A percentile compares a stretch with the other conserved stretches of the same genome.
Evolutionary conservation across 1,140 invertebrate genomes (phyloP).

Genomic region (Bilobella aurantiaca): DNA sequence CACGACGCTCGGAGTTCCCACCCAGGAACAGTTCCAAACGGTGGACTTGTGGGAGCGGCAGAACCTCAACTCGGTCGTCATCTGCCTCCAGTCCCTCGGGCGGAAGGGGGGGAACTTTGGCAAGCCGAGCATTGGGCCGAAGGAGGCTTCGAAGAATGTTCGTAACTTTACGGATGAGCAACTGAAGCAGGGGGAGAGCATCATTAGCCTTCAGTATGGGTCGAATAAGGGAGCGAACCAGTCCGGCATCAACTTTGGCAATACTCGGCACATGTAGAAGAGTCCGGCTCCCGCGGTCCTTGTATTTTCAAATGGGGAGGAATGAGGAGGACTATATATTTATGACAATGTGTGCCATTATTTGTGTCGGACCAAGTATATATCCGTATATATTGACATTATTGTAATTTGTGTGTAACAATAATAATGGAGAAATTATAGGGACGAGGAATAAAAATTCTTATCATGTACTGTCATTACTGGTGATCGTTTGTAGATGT

Average conservation of each 20-base stretch:
- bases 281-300: too few species aligned
- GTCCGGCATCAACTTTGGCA: conserved; percentile 87
- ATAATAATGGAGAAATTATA: too few species aligned
- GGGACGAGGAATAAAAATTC: too few species aligned
- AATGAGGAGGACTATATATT: too few species aligned
- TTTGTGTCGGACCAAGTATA: too few species aligned
- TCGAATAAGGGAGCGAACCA: conserved; percentile 62
- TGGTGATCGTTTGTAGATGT: too few species aligned
- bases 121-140: conserved; percentile 82
- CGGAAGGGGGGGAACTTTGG: conserved; percentile 82
- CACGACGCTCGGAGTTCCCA: conserved; percentile 76
- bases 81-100: conserved; percentile 84
- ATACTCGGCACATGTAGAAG: conserved; percentile 86
- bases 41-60: conserved; percentile 89
- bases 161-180: conserved; percentile 80
- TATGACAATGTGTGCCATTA: too few species aligned
- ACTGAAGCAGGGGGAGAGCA: conserved; percentile 71
- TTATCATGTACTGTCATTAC: too few species aligned
- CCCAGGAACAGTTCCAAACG: conserved; percentile 91
- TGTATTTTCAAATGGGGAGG: too few species aligned
- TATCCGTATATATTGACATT: too few species aligned
- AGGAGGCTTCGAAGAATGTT: conserved; percentile 86
- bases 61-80: conserved; percentile 89
- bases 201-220: conserved; percentile 71
- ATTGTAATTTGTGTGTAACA: too few species aligned